Evolutionary conservation across 1,140 invertebrate species (phyloP).

Genomic region (Rhyzopertha dominica): DNA sequence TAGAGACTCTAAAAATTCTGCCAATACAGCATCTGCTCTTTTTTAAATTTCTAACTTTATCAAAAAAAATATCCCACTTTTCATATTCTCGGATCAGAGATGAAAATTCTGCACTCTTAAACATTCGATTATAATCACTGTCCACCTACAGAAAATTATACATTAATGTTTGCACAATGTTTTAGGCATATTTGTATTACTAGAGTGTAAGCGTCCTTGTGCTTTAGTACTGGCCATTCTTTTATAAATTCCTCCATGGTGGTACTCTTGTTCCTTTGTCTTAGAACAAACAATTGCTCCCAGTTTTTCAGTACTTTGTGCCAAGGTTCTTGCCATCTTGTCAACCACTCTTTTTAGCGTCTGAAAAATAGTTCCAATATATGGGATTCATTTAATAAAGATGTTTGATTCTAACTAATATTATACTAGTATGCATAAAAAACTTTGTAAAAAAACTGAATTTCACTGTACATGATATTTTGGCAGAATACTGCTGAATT

Average conservation of each 20-base stretch:
- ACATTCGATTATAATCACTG: too few species aligned
- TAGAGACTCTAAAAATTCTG: conserved; percentile 1
- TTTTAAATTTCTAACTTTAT: not conserved
- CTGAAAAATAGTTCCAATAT: too few species aligned
- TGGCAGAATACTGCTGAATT: too few species aligned
- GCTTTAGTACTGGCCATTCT: conserved; percentile 3
- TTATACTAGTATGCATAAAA: too few species aligned
- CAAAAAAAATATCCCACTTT: conserved; percentile 2
- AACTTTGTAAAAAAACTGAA: too few species aligned
- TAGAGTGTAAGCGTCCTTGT: not conserved
- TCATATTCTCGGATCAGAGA: not conserved
- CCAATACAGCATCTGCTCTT: not conserved
- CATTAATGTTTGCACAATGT: not conserved
- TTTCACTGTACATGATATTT: too few species aligned
- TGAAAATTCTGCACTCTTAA: too few species aligned
- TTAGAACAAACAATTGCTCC: not conserved
- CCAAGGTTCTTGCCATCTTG: not conserved
- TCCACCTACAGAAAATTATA: not conserved
- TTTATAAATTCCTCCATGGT: not conserved
- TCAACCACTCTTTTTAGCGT: too few species aligned
- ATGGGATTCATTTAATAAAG: too few species aligned
- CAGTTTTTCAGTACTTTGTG: not conserved
- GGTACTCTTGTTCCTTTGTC: not conserved
- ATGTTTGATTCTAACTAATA: too few species aligned
- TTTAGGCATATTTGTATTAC: not conserved